phyloP scores from a whole-genome alignment of 2,888 invertebrate genomes.

The Dusona sp. region DNA sequence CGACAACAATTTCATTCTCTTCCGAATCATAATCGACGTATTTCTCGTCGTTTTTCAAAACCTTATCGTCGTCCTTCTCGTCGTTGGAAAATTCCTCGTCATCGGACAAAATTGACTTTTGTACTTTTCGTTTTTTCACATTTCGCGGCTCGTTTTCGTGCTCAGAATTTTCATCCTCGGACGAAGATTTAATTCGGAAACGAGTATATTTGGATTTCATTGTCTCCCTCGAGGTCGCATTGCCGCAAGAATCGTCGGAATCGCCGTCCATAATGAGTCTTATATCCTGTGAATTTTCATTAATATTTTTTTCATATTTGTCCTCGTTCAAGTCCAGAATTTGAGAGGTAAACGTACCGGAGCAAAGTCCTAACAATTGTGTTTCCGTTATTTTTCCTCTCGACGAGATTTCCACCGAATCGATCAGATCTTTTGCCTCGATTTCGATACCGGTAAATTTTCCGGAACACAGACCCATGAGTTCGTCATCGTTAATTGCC shows the following conservation, averaged over 20 bases:
- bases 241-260: slow-evolving; percentile 58
- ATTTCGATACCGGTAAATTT: slow-evolving; percentile 74
- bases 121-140: slow-evolving; percentile 69
- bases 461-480: slow-evolving; percentile 86
- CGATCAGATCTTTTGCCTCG: slow-evolving; percentile 26
- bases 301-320: not conserved
- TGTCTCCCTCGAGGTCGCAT: not conserved
- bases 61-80: slow-evolving; percentile 80
- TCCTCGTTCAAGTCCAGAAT: slow-evolving; percentile 42
- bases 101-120: slow-evolving; percentile 79
- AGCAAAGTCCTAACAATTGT: slow-evolving; percentile 84
- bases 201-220: slow-evolving; percentile 74
- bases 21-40: slow-evolving; percentile 93
- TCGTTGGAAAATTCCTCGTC: slow-evolving; percentile 74
- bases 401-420: slow-evolving; percentile 52
- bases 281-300: slow-evolving; percentile 78
- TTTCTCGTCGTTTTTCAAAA: slow-evolving; percentile 82
- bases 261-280: slow-evolving; percentile 75
- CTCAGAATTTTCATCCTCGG: slow-evolving; percentile 82
- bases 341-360: slow-evolving; percentile 86
- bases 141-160: slow-evolving; percentile 67
- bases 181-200: slow-evolving; percentile 76
- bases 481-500: slow-evolving; percentile 84
- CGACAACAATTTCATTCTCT: slow-evolving; percentile 90
- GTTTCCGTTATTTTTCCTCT: slow-evolving; percentile 72